Percentiles rank a stretch among this genome's conserved stretches.
These are phyloP conservation scores for Chaetodon auriga DNA, from an alignment of 2,113 vertebrate species.

Conservation along the genomic window DNA sequence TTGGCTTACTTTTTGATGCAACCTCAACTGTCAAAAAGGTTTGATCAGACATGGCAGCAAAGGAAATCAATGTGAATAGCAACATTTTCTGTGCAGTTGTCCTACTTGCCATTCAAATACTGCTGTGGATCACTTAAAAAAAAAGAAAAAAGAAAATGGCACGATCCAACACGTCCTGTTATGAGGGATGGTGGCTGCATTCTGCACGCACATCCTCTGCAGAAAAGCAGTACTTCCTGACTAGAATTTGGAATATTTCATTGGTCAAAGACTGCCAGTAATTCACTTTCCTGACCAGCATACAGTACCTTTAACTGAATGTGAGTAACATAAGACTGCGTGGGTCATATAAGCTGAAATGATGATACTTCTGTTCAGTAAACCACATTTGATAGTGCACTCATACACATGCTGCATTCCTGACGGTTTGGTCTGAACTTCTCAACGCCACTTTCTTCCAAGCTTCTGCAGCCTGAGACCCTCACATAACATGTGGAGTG, in stretches of 20 bases:
- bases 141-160: background rate
- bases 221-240: background rate
- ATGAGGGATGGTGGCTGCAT: background rate
- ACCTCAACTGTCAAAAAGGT: background rate
- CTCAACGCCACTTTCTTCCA: background rate
- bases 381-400: background rate
- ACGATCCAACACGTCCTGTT: background rate
- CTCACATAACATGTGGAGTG: background rate
- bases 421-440: background rate
- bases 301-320: background rate
- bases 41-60: background rate
- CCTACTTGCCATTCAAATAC: background rate
- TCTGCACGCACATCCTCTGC: background rate
- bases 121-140: background rate
- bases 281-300: no score
- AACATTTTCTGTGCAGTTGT: background rate
- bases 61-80: background rate
- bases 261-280: background rate
- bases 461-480: constrained; percentile 10
- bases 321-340: background rate
- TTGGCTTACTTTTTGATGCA: background rate
- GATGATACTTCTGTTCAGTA: background rate
- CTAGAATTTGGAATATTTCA: background rate
- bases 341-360: background rate
- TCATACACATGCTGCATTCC: constrained; percentile 16